Conservation (phyloP, 2,113 vertebrate species). For the Salvelinus namaycush region DNA sequence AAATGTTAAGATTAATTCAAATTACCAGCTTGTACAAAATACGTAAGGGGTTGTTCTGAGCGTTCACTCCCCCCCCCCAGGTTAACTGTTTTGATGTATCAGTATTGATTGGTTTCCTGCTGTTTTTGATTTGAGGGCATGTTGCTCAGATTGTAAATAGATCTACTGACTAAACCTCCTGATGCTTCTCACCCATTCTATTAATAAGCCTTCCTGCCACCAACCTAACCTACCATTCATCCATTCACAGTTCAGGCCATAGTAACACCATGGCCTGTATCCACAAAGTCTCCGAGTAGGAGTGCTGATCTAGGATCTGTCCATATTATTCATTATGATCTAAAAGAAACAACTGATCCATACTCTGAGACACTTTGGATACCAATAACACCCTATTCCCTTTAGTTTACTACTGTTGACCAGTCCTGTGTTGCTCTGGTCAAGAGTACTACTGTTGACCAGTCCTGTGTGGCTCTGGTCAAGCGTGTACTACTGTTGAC, state of each 20-base stretch:
- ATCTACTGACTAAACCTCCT: constrained; percentile 46
- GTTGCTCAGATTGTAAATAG: constrained; percentile 75
- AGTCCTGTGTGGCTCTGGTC: too few species aligned
- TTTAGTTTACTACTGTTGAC: too few species aligned
- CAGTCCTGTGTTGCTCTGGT: too few species aligned
- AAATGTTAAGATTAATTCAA: constrained; percentile 78
- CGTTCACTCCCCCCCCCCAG: constrained; percentile 84
- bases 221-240: background rate
- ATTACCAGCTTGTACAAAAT: constrained; percentile 89
- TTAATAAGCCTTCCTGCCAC: constrained; percentile 36
- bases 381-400: too few species aligned
- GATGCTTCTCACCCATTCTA: constrained; percentile 59
- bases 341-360: too few species aligned
- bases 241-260: constrained; percentile 23
- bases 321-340: too few species aligned
- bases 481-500: constrained; percentile 27
- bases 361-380: too few species aligned
- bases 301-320: too few species aligned
- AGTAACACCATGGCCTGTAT: background rate
- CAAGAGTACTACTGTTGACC: too few species aligned
- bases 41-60: constrained; percentile 86
- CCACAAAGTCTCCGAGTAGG: too few species aligned
- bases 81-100: constrained; percentile 77
- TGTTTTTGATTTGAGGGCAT: constrained; percentile 74
- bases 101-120: constrained; percentile 59